Base-by-base conservation (phyloP, 2,888 invertebrate genomes). In the Troides oblongomaculatus region DNA sequence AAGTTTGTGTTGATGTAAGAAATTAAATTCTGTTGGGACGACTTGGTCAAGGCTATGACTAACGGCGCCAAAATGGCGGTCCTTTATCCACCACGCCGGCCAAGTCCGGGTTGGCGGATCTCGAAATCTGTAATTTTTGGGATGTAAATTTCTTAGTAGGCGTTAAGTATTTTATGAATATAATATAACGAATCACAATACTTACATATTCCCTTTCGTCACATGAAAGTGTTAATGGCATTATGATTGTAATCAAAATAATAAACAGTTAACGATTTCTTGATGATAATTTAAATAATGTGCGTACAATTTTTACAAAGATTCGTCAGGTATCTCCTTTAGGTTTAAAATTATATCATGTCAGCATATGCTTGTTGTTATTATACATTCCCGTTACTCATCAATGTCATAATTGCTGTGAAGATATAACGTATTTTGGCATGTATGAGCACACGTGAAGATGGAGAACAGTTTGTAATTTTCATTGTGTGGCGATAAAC, bases 391-490 rank as follows among this genome's bases (percentile, higher is more conserved):
- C 64, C 57, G 39, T 58, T n/a, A 64, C 18, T 64, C 57, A 43
- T 62, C 62, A 12, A 39, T 5, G 25, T 63, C 62, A 64, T 36
- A 6, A 56, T 21, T 17, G 57, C 10, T 64, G 58, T 58, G 58
- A 30, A 14, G 39, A 57, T n/a, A 7, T 46, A n/a, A n/a, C n/a
- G 50, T 59, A 57, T 50, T 50, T 87, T 86, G 88, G 86, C 86
- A 87, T 86, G 82, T 80, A 75, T 79, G 79, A 73, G 77, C 72
- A 74, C 77, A 72, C 80, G 80, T 86, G 82, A 86, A 85, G 73
- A 84, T 84, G 79, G 73, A 84, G 72, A 83, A 79, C 75, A 76
- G 76, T 78, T 81, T 78, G 79, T 80, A 79, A 78, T 82, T 62
- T 82, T 77, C 77, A 76, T 78, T 82, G 80, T 86, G 81, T 84